phyloP scores from a whole-genome alignment of 2,797 vertebrate genomes.

The Sitta carolinensis region DNA sequence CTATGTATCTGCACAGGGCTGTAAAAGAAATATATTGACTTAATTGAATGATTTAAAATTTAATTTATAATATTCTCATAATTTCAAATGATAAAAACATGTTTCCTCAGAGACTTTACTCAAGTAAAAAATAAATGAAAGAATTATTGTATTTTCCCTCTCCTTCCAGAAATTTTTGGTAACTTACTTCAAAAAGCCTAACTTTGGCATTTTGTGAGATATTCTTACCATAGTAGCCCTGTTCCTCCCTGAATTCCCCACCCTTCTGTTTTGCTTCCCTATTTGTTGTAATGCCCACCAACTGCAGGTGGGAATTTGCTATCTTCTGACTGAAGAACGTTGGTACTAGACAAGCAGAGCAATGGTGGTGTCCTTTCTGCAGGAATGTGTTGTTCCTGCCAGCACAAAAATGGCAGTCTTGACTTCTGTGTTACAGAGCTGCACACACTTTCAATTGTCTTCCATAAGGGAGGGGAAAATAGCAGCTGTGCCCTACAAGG shows the following conservation, averaged over 20 bases:
- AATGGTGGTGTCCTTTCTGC: background rate
- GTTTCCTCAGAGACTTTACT: background rate
- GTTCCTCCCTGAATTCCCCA: background rate
- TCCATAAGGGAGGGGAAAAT: background rate
- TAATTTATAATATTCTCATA: background rate
- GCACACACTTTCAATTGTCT: background rate
- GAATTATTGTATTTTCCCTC: background rate
- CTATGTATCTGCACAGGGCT: background rate
- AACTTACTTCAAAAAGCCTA: background rate
- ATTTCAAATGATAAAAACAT: background rate
- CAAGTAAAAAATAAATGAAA: background rate
- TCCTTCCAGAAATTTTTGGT: background rate
- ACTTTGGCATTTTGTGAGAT: background rate
- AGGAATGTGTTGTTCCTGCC: background rate
- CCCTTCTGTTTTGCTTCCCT: background rate
- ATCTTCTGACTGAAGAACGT: background rate
- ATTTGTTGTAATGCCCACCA: background rate
- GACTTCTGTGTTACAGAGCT: background rate
- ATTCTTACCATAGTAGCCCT: background rate
- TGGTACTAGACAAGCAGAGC: background rate
- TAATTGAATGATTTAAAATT: background rate
- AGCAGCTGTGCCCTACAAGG: background rate
- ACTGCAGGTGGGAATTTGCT: background rate
- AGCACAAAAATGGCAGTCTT: background rate
- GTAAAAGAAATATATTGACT: background rate